phyloP scores from a whole-genome alignment of 2,888 invertebrate species.

The Clivina fossor region DNA sequence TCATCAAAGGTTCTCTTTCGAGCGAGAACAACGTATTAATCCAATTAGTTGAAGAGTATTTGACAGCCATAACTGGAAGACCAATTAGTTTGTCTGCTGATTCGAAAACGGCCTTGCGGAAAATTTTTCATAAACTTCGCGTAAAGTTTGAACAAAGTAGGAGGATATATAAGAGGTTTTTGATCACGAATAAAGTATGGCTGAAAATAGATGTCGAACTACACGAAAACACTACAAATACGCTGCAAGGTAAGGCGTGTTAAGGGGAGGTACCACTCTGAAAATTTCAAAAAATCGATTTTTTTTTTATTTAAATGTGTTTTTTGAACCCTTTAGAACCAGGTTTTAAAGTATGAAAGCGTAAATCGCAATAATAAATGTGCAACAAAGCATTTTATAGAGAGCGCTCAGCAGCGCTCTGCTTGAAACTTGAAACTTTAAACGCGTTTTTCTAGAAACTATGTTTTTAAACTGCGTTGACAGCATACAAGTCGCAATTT shows the following conservation, averaged over 20 bases:
- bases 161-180: conserved; percentile 10
- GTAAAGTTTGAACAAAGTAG: conserved; percentile 29
- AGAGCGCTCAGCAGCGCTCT: too few relatives aligned
- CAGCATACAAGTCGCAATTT: too few relatives aligned
- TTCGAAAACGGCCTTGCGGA: conserved; percentile 7
- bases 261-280: too few relatives aligned
- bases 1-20: conserved; percentile 9
- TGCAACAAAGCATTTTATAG: too few relatives aligned
- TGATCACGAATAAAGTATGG: conserved; percentile 31
- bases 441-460: too few relatives aligned
- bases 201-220: conserved; percentile 30
- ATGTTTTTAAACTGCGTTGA: too few relatives aligned
- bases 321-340: too few relatives aligned
- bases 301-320: too few relatives aligned
- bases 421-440: too few relatives aligned
- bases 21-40: conserved; percentile 17
- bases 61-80: conserved; percentile 15
- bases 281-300: too few relatives aligned
- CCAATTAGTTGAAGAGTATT: conserved; percentile 18
- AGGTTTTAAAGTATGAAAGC: too few relatives aligned
- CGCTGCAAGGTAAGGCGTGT: conserved; percentile 6
- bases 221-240: conserved; percentile 18
- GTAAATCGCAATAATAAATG: too few relatives aligned
- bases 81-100: conserved; percentile 22
- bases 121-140: conserved; percentile 23